Percentiles rank a stretch among this genome's conserved stretches.
Evolutionary conservation across 64 coral and sea anemone genomes (phyloP).

Genomic region (Montipora foliosa): DNA sequence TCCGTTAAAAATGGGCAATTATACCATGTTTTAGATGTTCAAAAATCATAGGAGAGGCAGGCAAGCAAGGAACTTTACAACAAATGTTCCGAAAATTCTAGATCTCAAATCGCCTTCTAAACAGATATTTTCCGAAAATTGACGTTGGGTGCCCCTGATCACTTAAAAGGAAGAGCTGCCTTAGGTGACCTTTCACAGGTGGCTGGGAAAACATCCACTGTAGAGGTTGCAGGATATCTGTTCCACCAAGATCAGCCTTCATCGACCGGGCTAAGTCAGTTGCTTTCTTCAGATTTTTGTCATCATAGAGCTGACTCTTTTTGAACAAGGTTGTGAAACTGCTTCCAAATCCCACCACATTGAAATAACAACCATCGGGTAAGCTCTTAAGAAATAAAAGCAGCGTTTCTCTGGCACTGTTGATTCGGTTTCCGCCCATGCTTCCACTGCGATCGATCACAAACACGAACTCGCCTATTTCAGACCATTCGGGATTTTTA

Average conservation of each 20-base stretch:
- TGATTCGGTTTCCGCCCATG: slow-evolving; percentile 76
- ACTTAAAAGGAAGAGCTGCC: no score
- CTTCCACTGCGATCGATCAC: slow-evolving; percentile 94
- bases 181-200: slow-evolving; percentile 47
- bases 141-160: no score
- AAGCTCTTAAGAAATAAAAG: slow-evolving; percentile 92
- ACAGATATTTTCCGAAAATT: no score
- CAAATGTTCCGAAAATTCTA: no score
- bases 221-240: slow-evolving; percentile 61
- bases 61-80: no score
- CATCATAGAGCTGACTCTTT: slow-evolving; percentile 61
- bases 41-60: no score
- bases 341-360: slow-evolving; percentile 88
- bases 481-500: slow-evolving; percentile 36
- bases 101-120: no score
- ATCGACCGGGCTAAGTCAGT: slow-evolving; percentile 55
- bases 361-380: slow-evolving; percentile 84
- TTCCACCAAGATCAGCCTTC: slow-evolving; percentile 87
- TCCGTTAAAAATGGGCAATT: no score
- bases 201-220: slow-evolving; percentile 79
- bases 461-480: slow-evolving; percentile 88
- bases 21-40: no score
- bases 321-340: slow-evolving; percentile 53
- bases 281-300: slow-evolving; percentile 72
- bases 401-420: slow-evolving; percentile 75